Evolutionary conservation across 37 sponge, comb jelly and placozoan genomes (phyloP), one percentile per base, ranked within the genome.

Genomic region (Cladorhizidae sp.): DNA sequence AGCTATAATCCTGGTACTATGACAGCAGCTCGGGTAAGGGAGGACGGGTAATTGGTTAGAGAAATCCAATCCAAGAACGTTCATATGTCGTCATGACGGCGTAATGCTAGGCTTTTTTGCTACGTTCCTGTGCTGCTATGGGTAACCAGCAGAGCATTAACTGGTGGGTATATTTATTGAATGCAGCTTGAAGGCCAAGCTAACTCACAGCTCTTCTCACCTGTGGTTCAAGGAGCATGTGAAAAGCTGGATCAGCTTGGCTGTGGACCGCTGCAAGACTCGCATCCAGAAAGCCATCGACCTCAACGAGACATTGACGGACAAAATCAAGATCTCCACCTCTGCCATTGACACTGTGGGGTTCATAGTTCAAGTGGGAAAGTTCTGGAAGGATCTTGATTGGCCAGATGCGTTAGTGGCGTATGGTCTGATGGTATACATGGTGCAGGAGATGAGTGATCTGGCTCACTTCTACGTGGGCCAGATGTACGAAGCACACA

Each of bases 271-370:
- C 21, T 72, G 74, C 49, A 79, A 62, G 51, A 45, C 61, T 29
- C 38, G 64, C 40, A 85, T 85, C 3, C 15, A 43, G 57, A 68
- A 75, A 45, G 90, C 90, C 43, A 68, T 90, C 52, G 86, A 90
- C 59, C 39, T 43, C n/a, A 40, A 74, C 43, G 74, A 57, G 20
- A 51, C 51, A 1, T 33, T 57, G 25, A 40, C 39, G 12, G 89
- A 78, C 18, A 41, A 73, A 6, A 75, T 70, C 25, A 40, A 2
- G 32, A 78, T 72, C 85, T 89, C 89, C 37, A 63, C 84, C 39
- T 84, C 85, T 49, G 85, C 80, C 22, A 84, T 89, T 15, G 89
- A 89, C 75, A 72, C 85, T 11, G 23, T 38, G 23, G 61, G 67
- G 23, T 54, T 72, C 63, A 42, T 89, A 1, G 69, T 64, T 49